Base-by-base conservation (phyloP, 1,140 invertebrate species). In the Drosophila bifasciata region DNA sequence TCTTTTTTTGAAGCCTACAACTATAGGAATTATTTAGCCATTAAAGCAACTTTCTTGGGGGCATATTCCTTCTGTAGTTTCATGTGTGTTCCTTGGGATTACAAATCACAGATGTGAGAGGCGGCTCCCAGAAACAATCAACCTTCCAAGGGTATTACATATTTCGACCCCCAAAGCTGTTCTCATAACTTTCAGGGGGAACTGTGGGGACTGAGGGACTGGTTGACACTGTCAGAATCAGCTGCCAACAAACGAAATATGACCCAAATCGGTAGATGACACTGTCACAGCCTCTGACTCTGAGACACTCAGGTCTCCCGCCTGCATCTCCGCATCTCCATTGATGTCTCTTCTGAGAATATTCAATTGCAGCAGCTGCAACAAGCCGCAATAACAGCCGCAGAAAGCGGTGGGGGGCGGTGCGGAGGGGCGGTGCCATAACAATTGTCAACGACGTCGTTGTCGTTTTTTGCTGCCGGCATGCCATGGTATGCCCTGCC, bases 211-310 rank as follows among this genome's bases (percentile, higher is more conserved):
- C 11, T 4, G 9, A 11, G 11, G 32, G 4, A 76, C 58, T n/a
- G n/a, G n/a, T n/a, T n/a, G n/a, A n/a, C n/a, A n/a, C n/a, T 11
- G 64, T 74, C 70, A 74, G 23, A 77, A 64, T 74, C 74, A 59
- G 50, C 44, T 50, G 74, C 49, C 53, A 58, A n/a, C n/a, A 66
- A 36, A 21, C 43, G 40, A 45, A 59, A 69, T 69, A 40, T 77
- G 75, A 77, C 75, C 75, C 71, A 77, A 49, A 77, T 74, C 60
- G 41, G 28, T 15, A 39, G 36, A 32, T 53, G 32, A 36, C 11
- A 36, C 11, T 36, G 32, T 36, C 32, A 36, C 32, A 36, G 32
- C 32, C 32, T 36, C 32, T 32, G 28, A 32, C 23, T 25, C 23
- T 25, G 23, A 25, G 23, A 25, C 8, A 3, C 28, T 32, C 28